Percentiles rank a stretch among this genome's conserved stretches.
Evolutionary conservation across 1,140 invertebrate species (phyloP).

Genomic region (Cylas formicarius): DNA sequence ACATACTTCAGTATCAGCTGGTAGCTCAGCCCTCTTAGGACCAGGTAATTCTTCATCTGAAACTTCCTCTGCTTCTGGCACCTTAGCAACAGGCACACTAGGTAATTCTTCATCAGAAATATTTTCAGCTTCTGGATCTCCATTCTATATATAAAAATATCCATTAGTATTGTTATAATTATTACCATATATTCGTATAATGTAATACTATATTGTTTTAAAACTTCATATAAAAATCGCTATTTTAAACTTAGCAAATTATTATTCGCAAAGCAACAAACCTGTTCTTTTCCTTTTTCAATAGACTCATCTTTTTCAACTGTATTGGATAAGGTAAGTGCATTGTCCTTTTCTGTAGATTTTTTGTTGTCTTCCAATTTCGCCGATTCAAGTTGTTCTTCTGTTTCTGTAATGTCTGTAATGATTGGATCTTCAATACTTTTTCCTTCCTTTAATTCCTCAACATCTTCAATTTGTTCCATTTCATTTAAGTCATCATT

Average conservation of each 20-base stretch:
- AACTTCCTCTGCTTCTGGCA: constrained; percentile 59
- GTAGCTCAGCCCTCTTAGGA: constrained; percentile 65
- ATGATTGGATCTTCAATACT: neutral
- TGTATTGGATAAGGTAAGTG: neutral
- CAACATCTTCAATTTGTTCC: neutral
- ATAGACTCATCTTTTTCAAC: neutral
- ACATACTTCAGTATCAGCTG: constrained; percentile 63
- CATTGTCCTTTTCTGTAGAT: neutral
- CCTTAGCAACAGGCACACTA: constrained; percentile 39
- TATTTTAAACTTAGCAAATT: neutral
- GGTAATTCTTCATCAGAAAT: constrained; percentile 62
- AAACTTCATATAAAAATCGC: neutral
- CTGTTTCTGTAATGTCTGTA: constrained; percentile 2
- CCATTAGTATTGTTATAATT: constrained; percentile 1
- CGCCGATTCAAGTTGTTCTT: neutral
- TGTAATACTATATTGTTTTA: constrained; percentile 1
- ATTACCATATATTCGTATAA: no score
- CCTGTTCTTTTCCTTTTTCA: constrained; percentile 1
- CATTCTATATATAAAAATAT: constrained; percentile 31
- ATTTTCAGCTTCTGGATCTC: constrained; percentile 59
- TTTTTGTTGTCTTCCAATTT: constrained; percentile 4
- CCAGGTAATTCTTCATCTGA: constrained; percentile 70
- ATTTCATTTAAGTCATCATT: neutral
- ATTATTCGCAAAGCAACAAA: neutral
- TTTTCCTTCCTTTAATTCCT: neutral